phyloP scores from a whole-genome alignment of 2,797 vertebrate genomes.

The Brachyalestes nurse region DNA sequence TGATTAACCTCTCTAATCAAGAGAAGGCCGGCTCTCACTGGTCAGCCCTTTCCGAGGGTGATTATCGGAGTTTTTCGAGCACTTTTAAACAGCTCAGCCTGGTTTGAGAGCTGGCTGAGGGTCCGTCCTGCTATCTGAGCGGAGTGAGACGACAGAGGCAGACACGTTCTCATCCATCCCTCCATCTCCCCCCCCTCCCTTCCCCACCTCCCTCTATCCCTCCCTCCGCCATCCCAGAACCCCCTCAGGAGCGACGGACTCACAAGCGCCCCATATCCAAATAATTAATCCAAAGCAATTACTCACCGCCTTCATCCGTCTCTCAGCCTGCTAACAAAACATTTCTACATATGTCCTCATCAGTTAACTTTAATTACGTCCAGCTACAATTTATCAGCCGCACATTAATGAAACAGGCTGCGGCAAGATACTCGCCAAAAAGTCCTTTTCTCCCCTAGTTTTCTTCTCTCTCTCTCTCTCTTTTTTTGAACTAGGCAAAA shows the following conservation, averaged over 20 bases:
- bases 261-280: conserved; percentile 80
- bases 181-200: background rate
- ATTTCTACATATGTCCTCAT: conserved; percentile 87
- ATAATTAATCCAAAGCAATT: conserved; percentile 89
- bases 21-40: conserved; percentile 18
- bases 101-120: conserved; percentile 27
- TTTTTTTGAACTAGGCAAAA: conserved; percentile 68
- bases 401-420: conserved; percentile 83
- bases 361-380: conserved; percentile 85
- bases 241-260: conserved; percentile 77
- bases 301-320: conserved; percentile 85
- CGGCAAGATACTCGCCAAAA: conserved; percentile 78
- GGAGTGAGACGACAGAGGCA: conserved; percentile 47
- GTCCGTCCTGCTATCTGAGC: conserved; percentile 42
- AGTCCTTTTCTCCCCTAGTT: conserved; percentile 65
- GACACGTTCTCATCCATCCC: conserved; percentile 51
- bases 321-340: conserved; percentile 84
- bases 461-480: conserved; percentile 58
- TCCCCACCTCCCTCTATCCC: conserved; percentile 52
- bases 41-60: conserved; percentile 31
- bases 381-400: conserved; percentile 82
- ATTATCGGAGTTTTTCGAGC: conserved; percentile 36
- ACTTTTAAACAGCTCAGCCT: conserved; percentile 50
- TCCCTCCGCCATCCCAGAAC: conserved; percentile 69
- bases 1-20: conserved; percentile 59